These are phyloP conservation scores for Trichogramma pretiosum DNA, from an alignment of 1,140 invertebrate species.

Conservation along the genomic window DNA sequence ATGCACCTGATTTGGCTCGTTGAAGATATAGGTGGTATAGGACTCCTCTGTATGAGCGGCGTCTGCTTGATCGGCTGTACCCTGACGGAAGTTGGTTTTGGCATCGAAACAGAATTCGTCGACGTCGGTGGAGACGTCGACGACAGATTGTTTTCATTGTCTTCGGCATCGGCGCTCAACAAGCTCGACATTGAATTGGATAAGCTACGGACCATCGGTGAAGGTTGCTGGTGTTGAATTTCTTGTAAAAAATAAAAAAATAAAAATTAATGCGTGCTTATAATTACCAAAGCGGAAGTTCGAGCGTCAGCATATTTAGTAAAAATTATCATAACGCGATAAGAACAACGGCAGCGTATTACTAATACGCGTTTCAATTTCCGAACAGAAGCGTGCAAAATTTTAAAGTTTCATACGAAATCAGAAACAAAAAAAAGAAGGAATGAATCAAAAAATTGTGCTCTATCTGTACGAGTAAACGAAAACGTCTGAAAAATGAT, in stretches of 20 bases:
- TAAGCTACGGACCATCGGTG: conserved; percentile 38
- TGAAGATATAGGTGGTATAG: conserved; percentile 36
- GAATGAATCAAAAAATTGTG: too few species aligned
- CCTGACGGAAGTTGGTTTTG: conserved; percentile 39
- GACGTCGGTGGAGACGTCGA: conserved; percentile 27
- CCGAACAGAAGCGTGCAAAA: too few species aligned
- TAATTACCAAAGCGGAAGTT: too few species aligned
- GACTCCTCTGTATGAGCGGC: conserved; percentile 36
- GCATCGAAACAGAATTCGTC: conserved; percentile 16
- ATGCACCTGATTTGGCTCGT: conserved; percentile 36
- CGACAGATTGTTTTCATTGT: conserved; percentile 28
- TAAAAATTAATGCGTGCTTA: too few species aligned
- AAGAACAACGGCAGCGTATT: too few species aligned
- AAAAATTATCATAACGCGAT: too few species aligned
- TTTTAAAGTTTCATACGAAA: too few species aligned
- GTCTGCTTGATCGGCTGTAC: conserved; percentile 41
- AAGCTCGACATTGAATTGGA: conserved; percentile 42
- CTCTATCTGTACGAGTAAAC: too few species aligned
- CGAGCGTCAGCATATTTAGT: too few species aligned
- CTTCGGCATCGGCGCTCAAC: conserved; percentile 25
- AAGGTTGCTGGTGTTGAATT: conserved; percentile 36
- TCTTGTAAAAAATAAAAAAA: not conserved
- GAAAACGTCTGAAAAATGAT: too few species aligned
- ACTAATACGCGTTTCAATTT: too few species aligned
- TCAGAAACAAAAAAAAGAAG: too few species aligned